Base-by-base conservation (phyloP, 2,888 invertebrate genomes). In the Stenolophus ochropezus region DNA sequence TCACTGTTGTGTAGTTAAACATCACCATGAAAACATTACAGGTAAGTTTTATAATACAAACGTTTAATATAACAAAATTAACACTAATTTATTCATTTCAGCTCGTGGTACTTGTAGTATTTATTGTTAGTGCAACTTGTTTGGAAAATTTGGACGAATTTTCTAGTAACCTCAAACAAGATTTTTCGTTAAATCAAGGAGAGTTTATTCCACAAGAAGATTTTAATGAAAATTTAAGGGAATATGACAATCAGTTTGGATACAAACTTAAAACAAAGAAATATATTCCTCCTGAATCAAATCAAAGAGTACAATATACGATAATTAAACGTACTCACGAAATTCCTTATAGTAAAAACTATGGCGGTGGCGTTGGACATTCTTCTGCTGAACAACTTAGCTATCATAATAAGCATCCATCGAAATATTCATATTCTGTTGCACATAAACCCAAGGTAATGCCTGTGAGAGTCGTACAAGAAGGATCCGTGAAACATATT, bases 21-120 rank as follows among this genome's bases (percentile, higher is more conserved):
- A 79, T 69, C 79, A 69, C 6, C 33, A 79, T 79, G 79, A 33
- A 53, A 33, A 53, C 8, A 4, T 65, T 79, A 16, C 6, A 53
- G 14, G 79, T 79, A 69, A 79, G 33, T 69, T 14, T 58, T 16
- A 27, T 14, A 65, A 65, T 21, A 69, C 8, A 21, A 23, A 20
- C n/a, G n/a, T 16, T 8, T 76, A 16, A 16, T 56, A 42, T 8
- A 58, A 20, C 2, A 1, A 21, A 20, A 23, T 58, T 58, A 42
- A 42, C 33, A 65, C 11, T n/a, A 65, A 8, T 69, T 11, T 42
- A 16, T 49, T 65, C 49, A 8, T 65, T 65, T 47, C 53, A 79
- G 79, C n/a, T 69, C 47, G 49, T 79, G 27, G n/a, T 79, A 51
- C 18, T 79, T 49, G 20, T 14, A 8, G 23, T 79, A 18, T n/a